Evolutionary conservation across 2,113 vertebrate genomes (phyloP).

Genomic region (Siniperca knerii): DNA sequence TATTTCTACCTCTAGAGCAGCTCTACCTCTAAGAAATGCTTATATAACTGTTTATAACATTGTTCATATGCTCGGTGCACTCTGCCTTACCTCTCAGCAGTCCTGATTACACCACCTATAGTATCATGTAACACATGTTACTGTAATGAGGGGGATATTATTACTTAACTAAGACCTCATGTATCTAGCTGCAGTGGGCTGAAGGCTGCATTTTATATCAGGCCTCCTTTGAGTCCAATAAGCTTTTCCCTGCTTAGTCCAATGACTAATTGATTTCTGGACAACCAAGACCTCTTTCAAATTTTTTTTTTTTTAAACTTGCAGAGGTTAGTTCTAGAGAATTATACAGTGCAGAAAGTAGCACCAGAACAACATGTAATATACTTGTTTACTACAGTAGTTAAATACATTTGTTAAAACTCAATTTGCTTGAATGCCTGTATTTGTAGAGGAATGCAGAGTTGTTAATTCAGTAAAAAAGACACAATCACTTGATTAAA

Average conservation of each 20-base stretch:
- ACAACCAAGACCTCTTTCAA: neutral
- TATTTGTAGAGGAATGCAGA: neutral
- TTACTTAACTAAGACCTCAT: slow-evolving; percentile 63
- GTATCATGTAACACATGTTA: slow-evolving; percentile 53
- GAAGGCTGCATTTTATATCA: slow-evolving; percentile 11
- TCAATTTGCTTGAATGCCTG: neutral
- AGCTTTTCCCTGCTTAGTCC: neutral
- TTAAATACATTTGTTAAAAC: neutral
- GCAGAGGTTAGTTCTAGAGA: neutral
- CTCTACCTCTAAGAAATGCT: neutral
- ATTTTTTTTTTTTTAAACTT: neutral
- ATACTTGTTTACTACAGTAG: neutral
- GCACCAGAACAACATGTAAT: neutral
- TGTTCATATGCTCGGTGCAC: slow-evolving; percentile 1
- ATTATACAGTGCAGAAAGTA: neutral
- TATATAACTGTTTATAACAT: neutral
- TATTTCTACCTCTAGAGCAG: neutral
- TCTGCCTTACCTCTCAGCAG: slow-evolving; percentile 30
- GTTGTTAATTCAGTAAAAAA: neutral
- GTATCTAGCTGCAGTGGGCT: neutral
- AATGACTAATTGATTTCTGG: neutral
- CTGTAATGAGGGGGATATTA: slow-evolving; percentile 37
- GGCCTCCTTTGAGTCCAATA: neutral
- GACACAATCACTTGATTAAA: neutral
- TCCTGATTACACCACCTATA: slow-evolving; percentile 31